A percentile compares a stretch with the other conserved stretches of the same genome.
Conservation (phyloP, 2,888 invertebrate genomes). For the Seira musarum region DNA sequence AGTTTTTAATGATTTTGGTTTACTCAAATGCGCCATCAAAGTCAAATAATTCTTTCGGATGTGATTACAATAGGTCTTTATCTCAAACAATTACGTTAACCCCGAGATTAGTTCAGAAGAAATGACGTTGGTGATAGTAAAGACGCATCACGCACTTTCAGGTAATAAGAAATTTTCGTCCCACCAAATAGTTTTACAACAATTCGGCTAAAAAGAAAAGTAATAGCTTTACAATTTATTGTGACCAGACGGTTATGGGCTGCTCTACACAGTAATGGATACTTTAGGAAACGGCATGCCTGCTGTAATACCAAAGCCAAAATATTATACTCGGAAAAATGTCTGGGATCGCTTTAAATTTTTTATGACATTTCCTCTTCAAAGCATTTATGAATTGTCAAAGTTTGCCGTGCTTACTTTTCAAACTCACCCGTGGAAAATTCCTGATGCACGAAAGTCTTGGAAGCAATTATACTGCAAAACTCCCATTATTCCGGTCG, state of each 20-base stretch:
- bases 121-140: not conserved
- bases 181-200: too few species aligned
- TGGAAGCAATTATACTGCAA: conserved; percentile 43
- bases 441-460: conserved; percentile 24
- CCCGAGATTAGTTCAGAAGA: not conserved
- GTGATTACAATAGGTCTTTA: too few species aligned
- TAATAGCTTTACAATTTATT: too few species aligned
- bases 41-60: too few species aligned
- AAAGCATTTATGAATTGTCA: not conserved
- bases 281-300: not conserved
- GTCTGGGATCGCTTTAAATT: not conserved
- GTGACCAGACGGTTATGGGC: not conserved
- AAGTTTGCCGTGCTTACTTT: not conserved
- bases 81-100: not conserved
- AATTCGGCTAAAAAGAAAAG: too few species aligned
- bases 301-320: not conserved
- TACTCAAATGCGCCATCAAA: too few species aligned
- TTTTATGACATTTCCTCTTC: conserved; percentile 14
- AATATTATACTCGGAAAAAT: not conserved
- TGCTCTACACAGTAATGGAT: not conserved
- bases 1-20: too few species aligned
- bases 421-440: conserved; percentile 7
- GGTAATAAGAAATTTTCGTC: too few species aligned
- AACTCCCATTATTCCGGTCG: conserved; percentile 11
- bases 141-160: not conserved